Percentiles rank a stretch among this genome's conserved stretches.
These are phyloP conservation scores for Pyrgus malvae DNA, from an alignment of 2,888 invertebrate genomes.

Conservation along the genomic window DNA sequence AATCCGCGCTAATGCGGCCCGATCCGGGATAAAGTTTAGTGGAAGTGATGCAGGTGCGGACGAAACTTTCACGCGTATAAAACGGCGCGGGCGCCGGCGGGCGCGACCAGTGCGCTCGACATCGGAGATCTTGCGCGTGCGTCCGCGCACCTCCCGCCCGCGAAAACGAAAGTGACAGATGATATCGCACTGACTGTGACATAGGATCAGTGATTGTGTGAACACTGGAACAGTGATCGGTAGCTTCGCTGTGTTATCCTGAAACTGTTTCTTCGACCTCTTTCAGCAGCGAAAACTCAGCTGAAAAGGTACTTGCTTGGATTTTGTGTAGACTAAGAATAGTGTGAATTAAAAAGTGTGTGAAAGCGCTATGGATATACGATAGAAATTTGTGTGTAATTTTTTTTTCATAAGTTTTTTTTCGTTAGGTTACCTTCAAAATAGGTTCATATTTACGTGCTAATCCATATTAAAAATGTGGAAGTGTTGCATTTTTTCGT, in stretches of 20 bases:
- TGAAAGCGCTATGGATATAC: slow-evolving; percentile 20
- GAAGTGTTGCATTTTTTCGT: no score
- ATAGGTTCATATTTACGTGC: neutral
- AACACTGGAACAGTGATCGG: slow-evolving; percentile 75
- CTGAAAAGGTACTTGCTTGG: slow-evolving; percentile 66
- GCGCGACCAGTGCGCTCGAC: slow-evolving; percentile 69
- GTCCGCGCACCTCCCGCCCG: slow-evolving; percentile 46
- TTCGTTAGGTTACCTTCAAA: no score
- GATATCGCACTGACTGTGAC: slow-evolving; percentile 58
- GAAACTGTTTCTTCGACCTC: slow-evolving; percentile 63
- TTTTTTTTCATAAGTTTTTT: no score
- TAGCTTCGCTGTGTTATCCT: slow-evolving; percentile 75
- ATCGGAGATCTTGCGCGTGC: slow-evolving; percentile 52
- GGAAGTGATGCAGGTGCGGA: slow-evolving; percentile 52
- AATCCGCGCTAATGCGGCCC: slow-evolving; percentile 51
- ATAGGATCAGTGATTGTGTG: slow-evolving; percentile 61
- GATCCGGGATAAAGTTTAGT: slow-evolving; percentile 69
- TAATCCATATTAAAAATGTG: neutral
- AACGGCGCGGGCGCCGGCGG: slow-evolving; percentile 59
- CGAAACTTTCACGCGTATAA: slow-evolving; percentile 78
- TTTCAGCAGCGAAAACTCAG: slow-evolving; percentile 52
- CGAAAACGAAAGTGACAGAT: slow-evolving; percentile 71
- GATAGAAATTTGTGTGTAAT: slow-evolving; percentile 7
- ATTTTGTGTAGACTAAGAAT: slow-evolving; percentile 38
- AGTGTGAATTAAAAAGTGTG: slow-evolving; percentile 29